Conservation (phyloP, 2,888 invertebrate genomes). For the Polymixis lichenea region DNA sequence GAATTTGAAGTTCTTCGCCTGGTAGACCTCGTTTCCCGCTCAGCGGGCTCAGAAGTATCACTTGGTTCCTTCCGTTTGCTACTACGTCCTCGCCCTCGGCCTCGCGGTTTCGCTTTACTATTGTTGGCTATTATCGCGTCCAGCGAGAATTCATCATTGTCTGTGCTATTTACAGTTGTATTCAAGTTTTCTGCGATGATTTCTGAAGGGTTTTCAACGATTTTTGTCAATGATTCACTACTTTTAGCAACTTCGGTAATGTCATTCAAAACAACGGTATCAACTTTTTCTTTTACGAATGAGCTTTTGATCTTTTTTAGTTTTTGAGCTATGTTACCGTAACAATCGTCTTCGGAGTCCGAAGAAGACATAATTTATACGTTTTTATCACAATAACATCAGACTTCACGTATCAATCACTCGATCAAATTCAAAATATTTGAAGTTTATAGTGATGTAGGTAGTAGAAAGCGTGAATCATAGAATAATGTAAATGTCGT, state of each 20-base stretch:
- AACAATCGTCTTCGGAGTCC: constrained; percentile 86
- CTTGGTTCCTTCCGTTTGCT: constrained; percentile 45
- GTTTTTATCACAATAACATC: neutral
- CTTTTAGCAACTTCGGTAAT: constrained; percentile 58
- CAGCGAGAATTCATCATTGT: constrained; percentile 68
- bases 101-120: constrained; percentile 43
- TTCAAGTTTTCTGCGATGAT: constrained; percentile 50
- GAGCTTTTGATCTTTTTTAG: constrained; percentile 76
- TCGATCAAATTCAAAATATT: constrained; percentile 34
- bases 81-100: constrained; percentile 31
- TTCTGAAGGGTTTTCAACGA: constrained; percentile 12
- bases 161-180: constrained; percentile 56
- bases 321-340: constrained; percentile 80
- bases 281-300: constrained; percentile 72
- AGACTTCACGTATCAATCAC: neutral
- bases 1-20: constrained; percentile 48
- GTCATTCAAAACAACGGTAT: constrained; percentile 67
- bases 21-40: constrained; percentile 13
- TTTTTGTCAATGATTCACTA: constrained; percentile 43
- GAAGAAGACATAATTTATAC: constrained; percentile 76
- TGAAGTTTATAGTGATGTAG: constrained; percentile 46
- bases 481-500: too few relatives aligned
- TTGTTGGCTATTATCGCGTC: constrained; percentile 71
- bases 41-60: neutral
- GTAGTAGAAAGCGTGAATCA: neutral